Evolutionary conservation across 30 jellyfish, hydroid and myxozoan species (phyloP).

Genomic region (Cassiopea andromeda): DNA sequence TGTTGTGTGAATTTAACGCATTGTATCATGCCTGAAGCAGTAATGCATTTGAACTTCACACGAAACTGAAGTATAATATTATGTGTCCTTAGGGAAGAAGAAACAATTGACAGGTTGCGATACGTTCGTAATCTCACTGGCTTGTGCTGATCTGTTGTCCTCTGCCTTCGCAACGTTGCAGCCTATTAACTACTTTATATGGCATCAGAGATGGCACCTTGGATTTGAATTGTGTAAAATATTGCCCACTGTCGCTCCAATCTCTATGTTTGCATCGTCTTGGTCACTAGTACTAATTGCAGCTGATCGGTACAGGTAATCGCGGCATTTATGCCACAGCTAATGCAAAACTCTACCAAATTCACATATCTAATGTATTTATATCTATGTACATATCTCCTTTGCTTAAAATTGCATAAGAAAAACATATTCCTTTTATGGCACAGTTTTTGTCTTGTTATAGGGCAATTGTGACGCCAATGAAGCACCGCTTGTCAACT

Average conservation of each 20-base stretch:
- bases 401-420: no score
- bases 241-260: slow-evolving; percentile 51
- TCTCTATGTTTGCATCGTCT: slow-evolving; percentile 59
- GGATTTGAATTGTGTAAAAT: slow-evolving; percentile 43
- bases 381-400: no score
- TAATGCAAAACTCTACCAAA: no score
- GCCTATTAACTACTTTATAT: slow-evolving; percentile 15
- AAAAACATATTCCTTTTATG: no score
- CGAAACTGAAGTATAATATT: no score
- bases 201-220: slow-evolving; percentile 33
- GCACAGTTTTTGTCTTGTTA: background rate
- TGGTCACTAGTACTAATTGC: slow-evolving; percentile 70
- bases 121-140: slow-evolving; percentile 48
- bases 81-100: slow-evolving; percentile 23
- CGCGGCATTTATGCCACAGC: no score
- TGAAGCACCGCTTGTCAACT: slow-evolving; percentile 25
- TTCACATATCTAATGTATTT: no score
- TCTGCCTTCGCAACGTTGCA: slow-evolving; percentile 42
- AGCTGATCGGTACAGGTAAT: slow-evolving; percentile 57
- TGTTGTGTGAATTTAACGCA: no score
- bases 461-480: slow-evolving; percentile 33
- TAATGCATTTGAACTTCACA: no score
- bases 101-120: slow-evolving; percentile 43
- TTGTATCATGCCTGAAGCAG: no score
- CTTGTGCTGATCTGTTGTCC: slow-evolving; percentile 48